Base-by-base conservation (phyloP, 2,888 invertebrate genomes). In the Drosophila monieri region DNA sequence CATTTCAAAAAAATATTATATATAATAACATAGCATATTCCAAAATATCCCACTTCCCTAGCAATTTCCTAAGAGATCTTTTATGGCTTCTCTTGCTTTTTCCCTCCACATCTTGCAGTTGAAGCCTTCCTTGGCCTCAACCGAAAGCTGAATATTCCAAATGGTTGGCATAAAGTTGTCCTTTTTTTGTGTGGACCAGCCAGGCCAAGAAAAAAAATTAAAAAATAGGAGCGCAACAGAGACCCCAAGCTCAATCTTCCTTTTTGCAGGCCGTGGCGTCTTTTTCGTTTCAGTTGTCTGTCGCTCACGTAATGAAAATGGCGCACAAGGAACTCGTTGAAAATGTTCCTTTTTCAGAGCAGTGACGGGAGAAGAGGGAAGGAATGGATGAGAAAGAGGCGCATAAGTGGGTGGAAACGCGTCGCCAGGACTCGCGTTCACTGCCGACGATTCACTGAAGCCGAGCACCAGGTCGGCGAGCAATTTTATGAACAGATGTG, bases 401-500 rank as follows among this genome's bases (percentile, higher is more conserved):
- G 25, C 39, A 15, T 37, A 53, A 53, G 35, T n/a, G 35, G 35
- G 35, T 35, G 35, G 35, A 14, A 35, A 6, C 47, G 43, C 43
- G 32, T 9, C 35, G 58, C 44, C 51, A 46, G 49, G 32, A 39
- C 43, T 46, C 56, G 49, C 49, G 54, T 48, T 64, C 68, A 75
- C 65, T 67, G 68, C 30, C 88, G 88, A 74, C 67, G 56, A 51
- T 70, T 41, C 66, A 87, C 85, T 85, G 85, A 88, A 73, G 74
- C 83, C 84, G 88, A 84, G 55, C 69, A 67, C 39, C 79, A 77
- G 77, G 67, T 76, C 80, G 86, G 72, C 85, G 73, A 84, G 85
- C 85, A 85, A 88, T 84, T 88, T 84, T 84, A 87, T 84, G 89
- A 84, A 84, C 84, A 84, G 84, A 84, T 84, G 84, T 84, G 84